Base-by-base conservation (phyloP, 2,113 vertebrate species). In the Heterotis niloticus region DNA sequence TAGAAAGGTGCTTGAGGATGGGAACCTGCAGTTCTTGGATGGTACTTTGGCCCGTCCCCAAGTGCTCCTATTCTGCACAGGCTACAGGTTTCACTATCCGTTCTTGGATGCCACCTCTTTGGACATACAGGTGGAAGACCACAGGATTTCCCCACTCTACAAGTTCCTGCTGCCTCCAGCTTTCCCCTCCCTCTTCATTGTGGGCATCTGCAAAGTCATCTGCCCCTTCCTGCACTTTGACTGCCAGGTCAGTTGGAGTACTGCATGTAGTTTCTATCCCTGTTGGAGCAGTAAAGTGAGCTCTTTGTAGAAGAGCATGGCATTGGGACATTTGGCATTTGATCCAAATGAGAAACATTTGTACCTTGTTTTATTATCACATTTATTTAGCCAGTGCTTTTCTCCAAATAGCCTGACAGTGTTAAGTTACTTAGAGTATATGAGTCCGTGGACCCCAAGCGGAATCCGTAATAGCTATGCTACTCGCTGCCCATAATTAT, bases 191-290 rank as follows among this genome's bases (percentile, higher is more conserved):
- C 85, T 94, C 54, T 87, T 92, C 86, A 90, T 95, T 80, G 83
- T 95, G 0, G 92, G 92, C 24, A 73, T 94, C 71, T 92, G 91
- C 84, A 91, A 90, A 74, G 78, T 82, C 16, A 91, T 94, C 81
- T 90, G 90, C 79, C 94, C 94, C 71, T 94, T 94, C 85, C 89
- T 92, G 1, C 78, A 91, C 79, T 94, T 93, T 82, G 62, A 94
- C 86, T 91, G 87, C 74, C 93, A 95, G 92, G 92, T 91, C 60
- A 80, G 70, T 11, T 23, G 10, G 29, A 20, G 52, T 29, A 4
- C 67, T 29, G 34, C 7, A 4, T 34, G 12, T 29, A 44, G 24
- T 29, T 29, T 69, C 14, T 17, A 20, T 4, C 14, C 60, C 14
- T 62, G 5, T 20, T 76, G 20, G 59, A 13, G 64, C 29, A 51